Percentiles rank a stretch among this genome's conserved stretches.
Evolutionary conservation across 2,888 invertebrate species (phyloP).

Genomic region (Metallyticus violacea): DNA sequence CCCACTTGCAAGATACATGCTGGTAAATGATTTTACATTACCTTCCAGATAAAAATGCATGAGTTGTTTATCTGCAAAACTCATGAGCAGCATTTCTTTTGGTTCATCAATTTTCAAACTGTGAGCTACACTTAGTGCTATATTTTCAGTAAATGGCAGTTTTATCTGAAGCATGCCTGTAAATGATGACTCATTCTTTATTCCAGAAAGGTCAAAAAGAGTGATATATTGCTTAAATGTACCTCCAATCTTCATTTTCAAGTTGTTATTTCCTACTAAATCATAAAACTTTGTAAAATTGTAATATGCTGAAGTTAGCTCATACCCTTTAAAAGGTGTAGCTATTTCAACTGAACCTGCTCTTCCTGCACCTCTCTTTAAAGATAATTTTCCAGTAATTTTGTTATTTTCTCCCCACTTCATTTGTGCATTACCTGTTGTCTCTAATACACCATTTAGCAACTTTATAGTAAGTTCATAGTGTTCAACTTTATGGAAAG

Average conservation of each 20-base stretch:
- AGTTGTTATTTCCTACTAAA: background rate
- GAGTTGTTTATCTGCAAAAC: slow-evolving; percentile 11
- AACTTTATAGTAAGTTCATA: background rate
- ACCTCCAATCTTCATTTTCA: background rate
- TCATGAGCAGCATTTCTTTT: background rate
- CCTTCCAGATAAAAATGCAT: slow-evolving; percentile 20
- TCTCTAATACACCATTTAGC: background rate
- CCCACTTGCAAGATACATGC: slow-evolving; percentile 16
- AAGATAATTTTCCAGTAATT: slow-evolving; percentile 1
- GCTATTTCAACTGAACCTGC: slow-evolving; percentile 6
- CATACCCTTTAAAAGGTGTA: slow-evolving; percentile 32
- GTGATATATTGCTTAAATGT: slow-evolving; percentile 15
- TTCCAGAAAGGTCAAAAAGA: background rate
- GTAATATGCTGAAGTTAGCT: slow-evolving; percentile 20
- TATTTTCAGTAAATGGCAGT: slow-evolving; percentile 16
- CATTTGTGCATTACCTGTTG: background rate
- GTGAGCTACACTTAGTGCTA: slow-evolving; percentile 12
- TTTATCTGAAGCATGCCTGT: slow-evolving; percentile 6
- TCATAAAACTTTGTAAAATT: slow-evolving; percentile 2
- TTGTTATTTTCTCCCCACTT: slow-evolving; percentile 8
- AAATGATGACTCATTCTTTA: slow-evolving; percentile 4
- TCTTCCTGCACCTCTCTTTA: background rate
- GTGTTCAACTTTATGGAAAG: background rate
- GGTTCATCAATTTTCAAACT: slow-evolving; percentile 6
- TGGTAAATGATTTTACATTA: slow-evolving; percentile 6